Base-by-base conservation (phyloP, 2,113 vertebrate genomes). In the Cyanistes caeruleus region DNA sequence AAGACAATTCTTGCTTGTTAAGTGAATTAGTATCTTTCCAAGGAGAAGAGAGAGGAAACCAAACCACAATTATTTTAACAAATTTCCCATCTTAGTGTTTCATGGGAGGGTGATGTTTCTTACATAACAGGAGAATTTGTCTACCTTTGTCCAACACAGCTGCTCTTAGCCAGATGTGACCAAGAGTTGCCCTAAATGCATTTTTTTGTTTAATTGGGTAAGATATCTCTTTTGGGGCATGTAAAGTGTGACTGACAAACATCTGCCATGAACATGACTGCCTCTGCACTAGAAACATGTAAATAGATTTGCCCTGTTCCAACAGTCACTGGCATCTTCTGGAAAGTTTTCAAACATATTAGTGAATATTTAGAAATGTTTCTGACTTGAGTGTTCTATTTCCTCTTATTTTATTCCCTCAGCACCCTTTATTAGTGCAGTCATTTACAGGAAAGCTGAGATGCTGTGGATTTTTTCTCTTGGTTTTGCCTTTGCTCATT, bases 111-210 rank as follows among this genome's bases (percentile, higher is more conserved):
- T 75, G 93, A 81, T 95, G 82, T 35, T 90, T 41, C 86, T 97
- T 97, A 94, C 23, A 28, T 83, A 93, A 90, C 64, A 51, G 11
- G 7, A 25, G 43, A 87, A 30, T 58, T 78, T 83, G 43, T 41
- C 74, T 95, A 91, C 84, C 76, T 96, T 75, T 87, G 28, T 83
- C 52, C n/a, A 74, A 12, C 58, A 19, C 65, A 91, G 92, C 87
- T 97, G 84, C 53, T 78, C 58, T 56, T 64, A 90, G 84, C 81
- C 95, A 97, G 90, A 96, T 96, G 94, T 84, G 89, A 93, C 92
- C 60, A 30, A 56, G 76, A 89, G 52, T 65, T 93, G 83, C 87
- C 87, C 60, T 79, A 33, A 89, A 48, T 15, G 6, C 23, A 35
- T 63, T 69, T 95, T 92, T 79, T 76, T 86, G 58, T 87, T 69